Evolutionary conservation across 2,888 invertebrate species (phyloP).

Genomic region (Lepidonotus clava): DNA sequence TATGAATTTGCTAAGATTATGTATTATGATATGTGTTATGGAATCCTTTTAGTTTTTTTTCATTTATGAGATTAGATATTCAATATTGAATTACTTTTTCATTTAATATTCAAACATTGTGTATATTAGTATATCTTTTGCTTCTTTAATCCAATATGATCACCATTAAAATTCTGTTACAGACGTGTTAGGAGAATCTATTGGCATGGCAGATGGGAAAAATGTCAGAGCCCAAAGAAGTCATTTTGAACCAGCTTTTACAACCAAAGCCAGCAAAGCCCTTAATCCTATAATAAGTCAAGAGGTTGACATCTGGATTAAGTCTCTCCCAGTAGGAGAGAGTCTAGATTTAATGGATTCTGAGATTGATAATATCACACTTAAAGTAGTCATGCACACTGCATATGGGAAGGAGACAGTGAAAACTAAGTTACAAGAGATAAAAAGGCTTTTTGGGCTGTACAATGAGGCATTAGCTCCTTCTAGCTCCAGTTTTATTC

Average conservation of each 20-base stretch:
- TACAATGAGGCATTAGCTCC: neutral
- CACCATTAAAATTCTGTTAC: too few species aligned
- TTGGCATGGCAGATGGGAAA: slow-evolving; percentile 17
- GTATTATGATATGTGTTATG: too few species aligned
- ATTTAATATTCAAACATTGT: too few species aligned
- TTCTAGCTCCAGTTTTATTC: neutral
- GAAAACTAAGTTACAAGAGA: neutral
- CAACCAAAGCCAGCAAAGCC: neutral
- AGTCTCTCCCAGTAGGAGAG: neutral
- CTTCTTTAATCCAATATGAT: too few species aligned
- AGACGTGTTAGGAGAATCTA: slow-evolving; percentile 6
- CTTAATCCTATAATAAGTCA: neutral
- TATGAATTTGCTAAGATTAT: too few species aligned
- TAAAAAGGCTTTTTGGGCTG: neutral
- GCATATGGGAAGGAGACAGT: neutral
- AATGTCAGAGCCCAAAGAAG: slow-evolving; percentile 35
- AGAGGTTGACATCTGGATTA: neutral
- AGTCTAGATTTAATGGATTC: neutral
- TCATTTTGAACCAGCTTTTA: slow-evolving; percentile 12
- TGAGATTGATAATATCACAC: neutral
- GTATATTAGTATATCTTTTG: too few species aligned
- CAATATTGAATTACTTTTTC: too few species aligned
- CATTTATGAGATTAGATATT: too few species aligned
- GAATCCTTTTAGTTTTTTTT: too few species aligned
- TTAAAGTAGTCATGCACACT: neutral